Evolutionary conservation across 2,113 vertebrate species (phyloP).

Genomic region (Solea senegalensis): DNA sequence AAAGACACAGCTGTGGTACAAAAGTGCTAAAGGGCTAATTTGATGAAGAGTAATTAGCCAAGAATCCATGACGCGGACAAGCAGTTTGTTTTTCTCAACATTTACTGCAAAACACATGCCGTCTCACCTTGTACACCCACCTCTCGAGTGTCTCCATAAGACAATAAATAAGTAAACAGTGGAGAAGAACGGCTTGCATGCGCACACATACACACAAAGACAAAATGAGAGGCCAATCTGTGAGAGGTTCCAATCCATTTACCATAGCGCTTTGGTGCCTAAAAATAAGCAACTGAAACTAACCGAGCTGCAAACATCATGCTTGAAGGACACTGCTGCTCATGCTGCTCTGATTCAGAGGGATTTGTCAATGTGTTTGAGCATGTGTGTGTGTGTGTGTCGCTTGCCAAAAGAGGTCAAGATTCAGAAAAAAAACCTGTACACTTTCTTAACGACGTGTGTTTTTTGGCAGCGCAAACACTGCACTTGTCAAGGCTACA

Average conservation of each 20-base stretch:
- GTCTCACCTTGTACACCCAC: constrained; percentile 34
- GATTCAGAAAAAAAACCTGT: not conserved
- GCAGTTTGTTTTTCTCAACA: constrained; percentile 11
- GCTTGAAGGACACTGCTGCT: constrained; percentile 27
- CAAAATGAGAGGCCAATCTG: constrained; percentile 12
- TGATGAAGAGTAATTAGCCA: too few species aligned
- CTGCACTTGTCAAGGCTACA: not conserved
- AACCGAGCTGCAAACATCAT: constrained; percentile 19
- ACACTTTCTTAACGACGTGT: not conserved
- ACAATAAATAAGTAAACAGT: constrained; percentile 68
- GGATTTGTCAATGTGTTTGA: constrained; percentile 19
- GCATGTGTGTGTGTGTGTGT: not conserved
- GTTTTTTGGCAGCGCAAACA: not conserved
- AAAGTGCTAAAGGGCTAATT: too few species aligned
- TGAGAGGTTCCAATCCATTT: constrained; percentile 56
- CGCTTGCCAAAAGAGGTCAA: not conserved
- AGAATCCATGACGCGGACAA: not conserved
- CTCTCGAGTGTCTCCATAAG: constrained; percentile 25
- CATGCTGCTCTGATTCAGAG: constrained; percentile 1
- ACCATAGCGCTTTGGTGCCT: constrained; percentile 19
- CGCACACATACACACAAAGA: constrained; percentile 7
- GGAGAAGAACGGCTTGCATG: constrained; percentile 12
- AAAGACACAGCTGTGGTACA: too few species aligned
- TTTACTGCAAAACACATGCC: constrained; percentile 22
- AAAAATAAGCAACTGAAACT: constrained; percentile 53